These are phyloP conservation scores for Promerops cafer DNA, from an alignment of 2,113 vertebrate genomes.

Conservation along the genomic window DNA sequence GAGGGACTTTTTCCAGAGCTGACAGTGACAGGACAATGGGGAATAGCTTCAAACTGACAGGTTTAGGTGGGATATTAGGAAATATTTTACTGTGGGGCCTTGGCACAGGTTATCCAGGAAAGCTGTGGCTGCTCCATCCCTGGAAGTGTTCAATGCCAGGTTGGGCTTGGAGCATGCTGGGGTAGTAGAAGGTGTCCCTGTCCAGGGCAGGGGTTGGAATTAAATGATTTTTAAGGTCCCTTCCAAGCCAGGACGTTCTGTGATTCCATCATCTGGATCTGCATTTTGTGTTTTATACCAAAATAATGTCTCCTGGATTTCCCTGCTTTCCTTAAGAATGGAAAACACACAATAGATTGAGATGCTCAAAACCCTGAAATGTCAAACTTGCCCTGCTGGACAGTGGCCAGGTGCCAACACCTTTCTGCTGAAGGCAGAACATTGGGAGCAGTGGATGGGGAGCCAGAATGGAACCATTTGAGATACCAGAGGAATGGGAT, in stretches of 20 bases:
- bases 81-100: neutral
- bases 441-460: neutral
- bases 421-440: neutral
- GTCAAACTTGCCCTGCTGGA: neutral
- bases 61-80: neutral
- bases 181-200: neutral
- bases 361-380: neutral
- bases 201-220: neutral
- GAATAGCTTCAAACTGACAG: neutral
- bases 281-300: neutral
- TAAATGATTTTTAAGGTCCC: neutral
- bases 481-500: neutral
- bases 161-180: neutral
- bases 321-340: neutral
- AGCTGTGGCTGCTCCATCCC: neutral
- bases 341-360: neutral
- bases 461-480: neutral
- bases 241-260: fast-evolving
- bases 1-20: neutral
- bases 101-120: neutral
- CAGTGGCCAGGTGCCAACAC: neutral
- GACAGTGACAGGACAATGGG: neutral
- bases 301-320: neutral
- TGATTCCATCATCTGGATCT: neutral
- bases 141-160: neutral